phyloP scores from a whole-genome alignment of 2,113 vertebrate species.

The Leucosticte australis region DNA sequence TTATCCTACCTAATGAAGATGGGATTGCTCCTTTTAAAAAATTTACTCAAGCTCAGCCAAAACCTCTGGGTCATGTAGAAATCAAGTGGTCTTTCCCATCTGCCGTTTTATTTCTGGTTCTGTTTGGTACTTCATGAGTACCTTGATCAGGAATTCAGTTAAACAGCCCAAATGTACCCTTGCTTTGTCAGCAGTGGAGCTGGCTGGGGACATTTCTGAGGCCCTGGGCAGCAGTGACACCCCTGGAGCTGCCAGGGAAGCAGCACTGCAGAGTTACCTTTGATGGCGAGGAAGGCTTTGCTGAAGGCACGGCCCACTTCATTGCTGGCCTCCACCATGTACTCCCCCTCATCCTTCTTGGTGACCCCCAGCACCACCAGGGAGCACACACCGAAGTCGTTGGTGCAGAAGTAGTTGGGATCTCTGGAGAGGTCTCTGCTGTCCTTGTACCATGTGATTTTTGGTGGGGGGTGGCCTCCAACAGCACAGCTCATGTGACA shows the following conservation, averaged over 20 bases:
- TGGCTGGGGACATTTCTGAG: not conserved
- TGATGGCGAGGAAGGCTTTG: constrained; percentile 78
- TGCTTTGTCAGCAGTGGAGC: not conserved
- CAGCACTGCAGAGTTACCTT: constrained; percentile 64
- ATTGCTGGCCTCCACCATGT: constrained; percentile 79
- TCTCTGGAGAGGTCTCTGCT: constrained; percentile 74
- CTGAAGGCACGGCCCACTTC: constrained; percentile 72
- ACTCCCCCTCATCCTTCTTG: constrained; percentile 78
- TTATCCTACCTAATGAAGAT: not conserved
- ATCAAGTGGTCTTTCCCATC: not conserved
- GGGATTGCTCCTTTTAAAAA: not conserved
- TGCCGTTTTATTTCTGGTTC: not conserved
- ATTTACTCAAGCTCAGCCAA: not conserved
- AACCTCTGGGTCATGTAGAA: not conserved
- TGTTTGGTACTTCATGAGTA: not conserved
- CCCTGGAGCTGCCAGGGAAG: too few relatives aligned
- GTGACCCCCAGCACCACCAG: constrained; percentile 78
- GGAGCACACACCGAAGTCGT: constrained; percentile 86
- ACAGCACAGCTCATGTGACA: constrained; percentile 89
- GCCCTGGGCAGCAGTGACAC: not conserved
- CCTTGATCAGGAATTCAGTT: not conserved
- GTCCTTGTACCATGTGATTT: constrained; percentile 83
- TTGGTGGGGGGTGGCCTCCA: constrained; percentile 79
- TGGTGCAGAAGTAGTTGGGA: constrained; percentile 73
- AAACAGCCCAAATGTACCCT: not conserved